Evolutionary conservation across 2,797 vertebrate species (phyloP), one percentile per base, ranked within the genome.

Genomic region (Takifugu rubripes): DNA sequence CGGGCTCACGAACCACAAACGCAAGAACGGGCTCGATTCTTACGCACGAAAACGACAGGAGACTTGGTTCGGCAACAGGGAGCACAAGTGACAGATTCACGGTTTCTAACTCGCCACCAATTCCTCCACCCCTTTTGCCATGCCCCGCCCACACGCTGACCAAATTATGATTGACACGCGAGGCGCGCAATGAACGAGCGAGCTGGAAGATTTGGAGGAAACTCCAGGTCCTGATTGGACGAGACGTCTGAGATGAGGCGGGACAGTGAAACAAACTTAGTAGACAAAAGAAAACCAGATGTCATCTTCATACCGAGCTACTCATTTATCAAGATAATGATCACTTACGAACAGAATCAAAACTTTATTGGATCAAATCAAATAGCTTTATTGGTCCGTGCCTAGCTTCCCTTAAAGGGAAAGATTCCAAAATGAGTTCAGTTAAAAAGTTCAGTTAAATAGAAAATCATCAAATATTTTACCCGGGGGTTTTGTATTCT

Each of bases 61-160:
- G 75, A 88, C 73, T 86, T 89, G 86, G 76, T 75, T 75, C 64
- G 71, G 79, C 72, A 70, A 81, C 17, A 56, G 63, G 50, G 59
- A 81, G 87, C 78, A 84, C 77, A 62, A 68, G 49, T 87, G 87
- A 87, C 84, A 88, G 76, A 57, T 59, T 77, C 72, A 17, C 88
- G 85, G 77, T 90, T 87, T 79, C 78, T 33, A 15, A 42, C 56
- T 57, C 72, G 2, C 64, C 62, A 15, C 68, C 68, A 4, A 11
- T 55, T 51, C 57, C 67, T 27, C 33, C 64, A 11, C 8, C 54
- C 36, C 40, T 21, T 29, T 27, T 57, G 1, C 45, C 16, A 33
- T 5, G 63, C 77, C 65, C 84, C 75, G 46, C 87, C 84, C 55
- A 59, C 57, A 29, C 0, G 10, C 53, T 42, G 64, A 54, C 61